Conservation (phyloP, 2,113 vertebrate species). For the Eulemur macaco region DNA sequence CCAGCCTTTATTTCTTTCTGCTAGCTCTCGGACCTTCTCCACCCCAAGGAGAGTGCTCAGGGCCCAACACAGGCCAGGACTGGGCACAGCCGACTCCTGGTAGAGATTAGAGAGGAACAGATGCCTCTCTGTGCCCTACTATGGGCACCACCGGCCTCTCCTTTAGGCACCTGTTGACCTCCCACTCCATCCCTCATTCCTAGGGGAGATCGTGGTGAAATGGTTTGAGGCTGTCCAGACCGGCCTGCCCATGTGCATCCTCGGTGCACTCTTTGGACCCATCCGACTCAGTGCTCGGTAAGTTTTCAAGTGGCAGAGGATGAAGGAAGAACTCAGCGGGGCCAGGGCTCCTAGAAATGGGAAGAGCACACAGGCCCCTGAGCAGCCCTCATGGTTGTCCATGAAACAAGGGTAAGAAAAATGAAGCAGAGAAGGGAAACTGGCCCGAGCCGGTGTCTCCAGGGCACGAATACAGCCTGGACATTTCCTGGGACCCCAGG, state of each 20-base stretch:
- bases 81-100: neutral
- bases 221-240: constrained; percentile 97
- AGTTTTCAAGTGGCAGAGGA: accelerated
- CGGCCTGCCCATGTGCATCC: constrained; percentile 95
- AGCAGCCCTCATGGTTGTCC: neutral
- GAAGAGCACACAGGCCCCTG: neutral
- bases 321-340: neutral
- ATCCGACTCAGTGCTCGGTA: constrained; percentile 90
- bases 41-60: neutral
- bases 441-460: neutral
- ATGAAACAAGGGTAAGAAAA: neutral
- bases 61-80: neutral
- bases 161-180: neutral
- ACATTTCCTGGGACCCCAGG: neutral
- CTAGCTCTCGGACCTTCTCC: neutral
- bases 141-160: neutral
- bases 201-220: constrained; percentile 97
- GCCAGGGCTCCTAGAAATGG: neutral
- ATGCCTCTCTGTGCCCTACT: accelerated
- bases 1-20: neutral
- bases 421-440: neutral
- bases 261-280: constrained; percentile 93
- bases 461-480: neutral
- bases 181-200: neutral
- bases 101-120: neutral